Percentiles rank a stretch among this genome's conserved stretches.
Conservation (phyloP, 2,888 invertebrate species). For the Morinoia aosen region DNA sequence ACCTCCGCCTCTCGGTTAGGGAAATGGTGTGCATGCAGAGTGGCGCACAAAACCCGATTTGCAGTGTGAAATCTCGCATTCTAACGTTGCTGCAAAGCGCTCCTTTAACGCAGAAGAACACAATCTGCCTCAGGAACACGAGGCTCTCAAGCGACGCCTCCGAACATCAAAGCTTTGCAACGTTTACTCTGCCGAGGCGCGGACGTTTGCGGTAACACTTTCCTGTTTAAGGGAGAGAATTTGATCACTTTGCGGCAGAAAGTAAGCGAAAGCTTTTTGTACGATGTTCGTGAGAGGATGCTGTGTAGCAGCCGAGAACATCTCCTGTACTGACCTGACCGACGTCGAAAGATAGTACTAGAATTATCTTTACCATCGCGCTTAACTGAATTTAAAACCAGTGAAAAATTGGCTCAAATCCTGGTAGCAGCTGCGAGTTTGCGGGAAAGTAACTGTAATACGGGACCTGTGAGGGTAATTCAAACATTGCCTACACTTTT, state of each 20-base stretch:
- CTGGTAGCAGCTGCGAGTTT: no score
- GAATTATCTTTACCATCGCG: no score
- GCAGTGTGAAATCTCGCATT: neutral
- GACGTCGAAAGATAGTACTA: no score
- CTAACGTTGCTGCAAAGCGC: neutral
- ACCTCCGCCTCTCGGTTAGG: neutral
- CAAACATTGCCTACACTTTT: no score
- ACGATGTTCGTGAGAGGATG: no score
- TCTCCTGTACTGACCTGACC: no score
- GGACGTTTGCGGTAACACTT: conserved; percentile 4
- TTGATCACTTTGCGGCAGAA: neutral
- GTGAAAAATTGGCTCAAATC: no score
- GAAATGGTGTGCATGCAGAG: neutral
- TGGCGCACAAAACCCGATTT: neutral
- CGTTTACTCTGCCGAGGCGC: neutral
- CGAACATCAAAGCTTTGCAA: neutral
- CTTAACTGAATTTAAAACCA: no score
- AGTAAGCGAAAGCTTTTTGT: neutral
- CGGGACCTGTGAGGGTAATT: no score
- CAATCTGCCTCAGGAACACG: neutral
- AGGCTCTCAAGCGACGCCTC: neutral
- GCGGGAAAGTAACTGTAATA: no score
- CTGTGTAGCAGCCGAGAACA: no score
- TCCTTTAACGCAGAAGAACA: neutral
- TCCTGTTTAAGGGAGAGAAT: neutral